A percentile compares a stretch with the other conserved stretches of the same genome.
These are phyloP conservation scores for Lycaena phlaeas DNA, from an alignment of 2,888 invertebrate species.

Conservation along the genomic window DNA sequence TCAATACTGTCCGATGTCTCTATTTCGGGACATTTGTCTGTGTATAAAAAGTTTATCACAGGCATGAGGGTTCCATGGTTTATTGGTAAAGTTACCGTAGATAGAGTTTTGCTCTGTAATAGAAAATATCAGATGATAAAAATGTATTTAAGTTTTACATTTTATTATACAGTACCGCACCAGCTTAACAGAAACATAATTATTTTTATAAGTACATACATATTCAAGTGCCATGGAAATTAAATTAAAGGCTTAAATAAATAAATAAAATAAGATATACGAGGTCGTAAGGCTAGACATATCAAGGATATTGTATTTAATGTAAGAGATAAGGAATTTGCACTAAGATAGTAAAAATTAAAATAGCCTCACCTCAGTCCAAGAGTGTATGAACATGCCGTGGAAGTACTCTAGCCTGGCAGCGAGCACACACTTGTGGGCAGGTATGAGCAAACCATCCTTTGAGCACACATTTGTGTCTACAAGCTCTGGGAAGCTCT, in stretches of 20 bases:
- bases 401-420: slow-evolving; percentile 89
- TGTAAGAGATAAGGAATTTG: too few species aligned
- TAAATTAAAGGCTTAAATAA: too few species aligned
- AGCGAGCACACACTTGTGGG: slow-evolving; percentile 87
- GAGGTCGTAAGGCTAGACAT: too few species aligned
- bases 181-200: too few species aligned
- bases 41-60: slow-evolving; percentile 83
- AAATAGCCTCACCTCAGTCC: slow-evolving; percentile 85
- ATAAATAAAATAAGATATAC: too few species aligned
- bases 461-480: slow-evolving; percentile 76
- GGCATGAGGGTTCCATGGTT: slow-evolving; percentile 75
- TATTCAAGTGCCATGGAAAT: too few species aligned
- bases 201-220: too few species aligned
- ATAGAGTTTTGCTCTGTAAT: slow-evolving; percentile 66
- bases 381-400: slow-evolving; percentile 85
- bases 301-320: too few species aligned
- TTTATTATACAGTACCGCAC: too few species aligned
- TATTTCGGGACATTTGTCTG: slow-evolving; percentile 75
- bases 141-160: too few species aligned
- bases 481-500: slow-evolving; percentile 61
- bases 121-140: slow-evolving; percentile 14
- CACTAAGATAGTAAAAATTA: too few species aligned
- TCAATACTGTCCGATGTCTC: slow-evolving; percentile 77
- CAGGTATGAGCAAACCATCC: slow-evolving; percentile 64
- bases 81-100: slow-evolving; percentile 73